These are phyloP conservation scores for Trachurus trachurus DNA, from an alignment of 2,797 vertebrate species.

Conservation along the genomic window DNA sequence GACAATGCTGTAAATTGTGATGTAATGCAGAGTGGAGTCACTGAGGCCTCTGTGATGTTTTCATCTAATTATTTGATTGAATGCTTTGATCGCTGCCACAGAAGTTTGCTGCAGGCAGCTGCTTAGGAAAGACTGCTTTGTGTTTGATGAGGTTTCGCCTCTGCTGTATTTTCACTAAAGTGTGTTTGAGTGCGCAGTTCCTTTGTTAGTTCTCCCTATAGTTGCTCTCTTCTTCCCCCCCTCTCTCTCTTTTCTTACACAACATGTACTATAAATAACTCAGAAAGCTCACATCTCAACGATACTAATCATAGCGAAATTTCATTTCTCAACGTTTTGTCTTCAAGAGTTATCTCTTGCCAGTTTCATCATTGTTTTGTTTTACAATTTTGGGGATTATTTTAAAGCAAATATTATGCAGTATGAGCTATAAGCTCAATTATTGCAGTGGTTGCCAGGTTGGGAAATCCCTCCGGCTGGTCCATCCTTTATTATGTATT, in stretches of 20 bases:
- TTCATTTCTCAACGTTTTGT: not conserved
- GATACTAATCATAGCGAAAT: not conserved
- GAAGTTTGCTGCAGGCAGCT: conserved; percentile 59
- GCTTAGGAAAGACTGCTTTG: conserved; percentile 45
- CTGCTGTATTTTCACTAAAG: conserved; percentile 49
- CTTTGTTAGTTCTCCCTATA: conserved; percentile 34
- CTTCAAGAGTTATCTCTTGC: not conserved
- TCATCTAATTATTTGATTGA: conserved; percentile 80
- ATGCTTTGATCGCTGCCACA: conserved; percentile 74
- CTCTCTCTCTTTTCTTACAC: not conserved
- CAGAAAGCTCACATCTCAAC: not conserved
- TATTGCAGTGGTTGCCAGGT: not conserved
- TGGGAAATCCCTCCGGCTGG: not conserved
- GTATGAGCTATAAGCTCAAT: not conserved
- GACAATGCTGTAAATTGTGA: conserved; percentile 6
- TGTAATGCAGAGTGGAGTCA: conserved; percentile 33
- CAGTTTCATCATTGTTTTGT: not conserved
- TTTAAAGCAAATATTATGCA: not conserved
- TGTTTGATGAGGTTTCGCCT: conserved; percentile 61
- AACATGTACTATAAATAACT: conserved; percentile 1
- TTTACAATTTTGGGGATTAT: not conserved
- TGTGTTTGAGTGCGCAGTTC: conserved; percentile 28
- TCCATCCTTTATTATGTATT: not conserved
- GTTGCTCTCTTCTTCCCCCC: conserved; percentile 13
- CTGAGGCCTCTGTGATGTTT: conserved; percentile 64